These are phyloP conservation scores for Caenorhabditis tropicalis DNA, from an alignment of 1,140 invertebrate species.

Conservation along the genomic window DNA sequence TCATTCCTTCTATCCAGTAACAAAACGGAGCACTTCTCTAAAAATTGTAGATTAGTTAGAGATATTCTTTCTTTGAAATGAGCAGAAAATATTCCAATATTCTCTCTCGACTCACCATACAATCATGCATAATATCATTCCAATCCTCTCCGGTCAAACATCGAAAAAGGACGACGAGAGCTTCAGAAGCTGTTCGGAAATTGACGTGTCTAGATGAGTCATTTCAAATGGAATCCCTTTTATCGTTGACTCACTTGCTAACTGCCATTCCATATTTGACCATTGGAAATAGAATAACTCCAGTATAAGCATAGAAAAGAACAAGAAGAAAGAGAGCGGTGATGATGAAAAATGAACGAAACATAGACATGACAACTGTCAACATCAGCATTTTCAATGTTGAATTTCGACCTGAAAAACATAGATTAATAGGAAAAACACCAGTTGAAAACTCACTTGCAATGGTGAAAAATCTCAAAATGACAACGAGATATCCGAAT, in stretches of 20 bases:
- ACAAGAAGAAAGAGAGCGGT: slow-evolving; percentile 99
- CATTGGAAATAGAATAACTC: slow-evolving; percentile 96
- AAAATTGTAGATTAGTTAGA: not conserved
- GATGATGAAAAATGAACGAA: slow-evolving; percentile 99
- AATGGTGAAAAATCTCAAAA: slow-evolving; percentile 97
- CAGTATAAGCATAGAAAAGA: slow-evolving; percentile 96
- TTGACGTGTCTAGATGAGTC: slow-evolving; percentile 80
- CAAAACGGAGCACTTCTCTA: slow-evolving; percentile 84
- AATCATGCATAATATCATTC: slow-evolving; percentile 99
- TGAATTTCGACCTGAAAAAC: slow-evolving; percentile 74
- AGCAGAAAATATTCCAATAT: too few species aligned
- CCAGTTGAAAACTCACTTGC: slow-evolving; percentile 78
- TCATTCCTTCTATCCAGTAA: slow-evolving; percentile 81
- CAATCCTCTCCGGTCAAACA: slow-evolving; percentile 99
- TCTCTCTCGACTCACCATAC: slow-evolving; percentile 80
- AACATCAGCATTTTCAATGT: slow-evolving; percentile 99
- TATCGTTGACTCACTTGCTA: slow-evolving; percentile 78
- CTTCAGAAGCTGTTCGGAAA: slow-evolving; percentile 93
- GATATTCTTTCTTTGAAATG: not conserved
- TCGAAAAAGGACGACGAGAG: slow-evolving; percentile 95
- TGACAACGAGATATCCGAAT: slow-evolving; percentile 96
- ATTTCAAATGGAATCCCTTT: not conserved
- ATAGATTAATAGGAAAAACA: not conserved
- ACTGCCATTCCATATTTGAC: slow-evolving; percentile 99
- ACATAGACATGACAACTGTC: slow-evolving; percentile 93